A percentile compares a stretch with the other conserved stretches of the same genome.
Evolutionary conservation across 2,888 invertebrate species (phyloP).

Genomic region (Rhagium mordax): DNA sequence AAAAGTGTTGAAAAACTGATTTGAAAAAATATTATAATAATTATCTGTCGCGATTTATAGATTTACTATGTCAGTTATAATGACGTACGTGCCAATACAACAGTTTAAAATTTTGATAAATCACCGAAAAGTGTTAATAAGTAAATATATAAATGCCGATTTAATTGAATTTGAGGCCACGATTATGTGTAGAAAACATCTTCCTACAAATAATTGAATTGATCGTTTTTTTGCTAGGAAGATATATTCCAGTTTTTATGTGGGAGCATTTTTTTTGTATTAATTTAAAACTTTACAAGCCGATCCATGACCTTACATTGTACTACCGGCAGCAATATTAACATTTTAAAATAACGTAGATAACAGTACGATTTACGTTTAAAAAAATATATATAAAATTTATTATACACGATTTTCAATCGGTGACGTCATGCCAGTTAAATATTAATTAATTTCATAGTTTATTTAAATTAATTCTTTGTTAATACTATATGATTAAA

Average conservation of each 20-base stretch:
- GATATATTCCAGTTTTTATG: slow-evolving; percentile 21
- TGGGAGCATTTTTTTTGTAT: slow-evolving; percentile 2
- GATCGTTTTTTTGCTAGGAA: neutral
- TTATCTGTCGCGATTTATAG: too few relatives aligned
- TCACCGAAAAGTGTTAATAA: neutral
- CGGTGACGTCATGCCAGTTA: slow-evolving; percentile 10
- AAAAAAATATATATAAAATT: neutral
- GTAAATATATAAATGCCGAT: neutral
- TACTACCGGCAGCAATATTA: slow-evolving; percentile 23
- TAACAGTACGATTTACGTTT: neutral
- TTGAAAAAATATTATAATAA: too few relatives aligned
- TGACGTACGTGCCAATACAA: too few relatives aligned
- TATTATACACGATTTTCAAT: slow-evolving; percentile 2
- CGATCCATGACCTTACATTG: slow-evolving; percentile 19
- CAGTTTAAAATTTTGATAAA: neutral
- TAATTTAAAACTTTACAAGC: neutral
- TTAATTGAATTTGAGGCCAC: too few relatives aligned
- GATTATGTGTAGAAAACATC: neutral
- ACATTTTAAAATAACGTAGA: slow-evolving; percentile 18
- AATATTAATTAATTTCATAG: neutral
- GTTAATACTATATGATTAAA: neutral
- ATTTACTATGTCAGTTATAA: too few relatives aligned
- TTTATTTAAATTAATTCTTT: slow-evolving; percentile 19
- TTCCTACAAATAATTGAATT: neutral
- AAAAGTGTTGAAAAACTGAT: too few relatives aligned